Conservation (phyloP, 2,797 vertebrate species). For the Trematomus bernacchii region DNA sequence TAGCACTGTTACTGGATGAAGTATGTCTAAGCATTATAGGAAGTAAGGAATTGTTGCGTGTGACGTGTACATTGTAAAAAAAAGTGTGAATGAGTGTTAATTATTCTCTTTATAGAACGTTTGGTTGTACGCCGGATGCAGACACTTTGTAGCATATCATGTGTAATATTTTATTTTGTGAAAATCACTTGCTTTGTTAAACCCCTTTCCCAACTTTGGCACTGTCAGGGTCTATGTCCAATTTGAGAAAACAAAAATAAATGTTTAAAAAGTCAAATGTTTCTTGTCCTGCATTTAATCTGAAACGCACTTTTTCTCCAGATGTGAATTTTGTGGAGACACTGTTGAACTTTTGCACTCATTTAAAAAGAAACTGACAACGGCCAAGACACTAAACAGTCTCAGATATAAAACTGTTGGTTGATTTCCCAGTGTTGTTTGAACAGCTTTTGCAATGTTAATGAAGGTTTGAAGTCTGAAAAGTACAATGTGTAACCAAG, state of each 20-base stretch:
- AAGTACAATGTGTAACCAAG: too few relatives aligned
- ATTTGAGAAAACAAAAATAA: constrained; percentile 12
- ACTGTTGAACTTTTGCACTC: too few relatives aligned
- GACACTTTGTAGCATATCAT: constrained; percentile 5
- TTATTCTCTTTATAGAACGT: background rate
- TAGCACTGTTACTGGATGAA: too few relatives aligned
- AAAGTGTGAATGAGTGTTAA: background rate
- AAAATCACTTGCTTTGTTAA: background rate
- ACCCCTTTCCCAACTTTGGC: too few relatives aligned
- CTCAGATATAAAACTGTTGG: too few relatives aligned
- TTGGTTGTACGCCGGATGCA: constrained; percentile 6
- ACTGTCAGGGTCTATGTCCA: too few relatives aligned
- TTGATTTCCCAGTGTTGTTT: too few relatives aligned
- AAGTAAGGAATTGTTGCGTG: background rate
- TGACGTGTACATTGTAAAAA: background rate
- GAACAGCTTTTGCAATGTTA: too few relatives aligned
- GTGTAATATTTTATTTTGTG: background rate
- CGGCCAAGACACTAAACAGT: too few relatives aligned
- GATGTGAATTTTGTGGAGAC: background rate
- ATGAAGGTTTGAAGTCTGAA: too few relatives aligned
- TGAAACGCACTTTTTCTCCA: background rate
- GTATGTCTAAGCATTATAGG: too few relatives aligned
- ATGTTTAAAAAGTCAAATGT: constrained; percentile 1
- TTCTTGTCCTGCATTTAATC: background rate
- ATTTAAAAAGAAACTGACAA: too few relatives aligned